A percentile compares a stretch with the other conserved stretches of the same genome.
phyloP scores from a whole-genome alignment of 2,888 invertebrate species.

The Ceraclea dissimilis region DNA sequence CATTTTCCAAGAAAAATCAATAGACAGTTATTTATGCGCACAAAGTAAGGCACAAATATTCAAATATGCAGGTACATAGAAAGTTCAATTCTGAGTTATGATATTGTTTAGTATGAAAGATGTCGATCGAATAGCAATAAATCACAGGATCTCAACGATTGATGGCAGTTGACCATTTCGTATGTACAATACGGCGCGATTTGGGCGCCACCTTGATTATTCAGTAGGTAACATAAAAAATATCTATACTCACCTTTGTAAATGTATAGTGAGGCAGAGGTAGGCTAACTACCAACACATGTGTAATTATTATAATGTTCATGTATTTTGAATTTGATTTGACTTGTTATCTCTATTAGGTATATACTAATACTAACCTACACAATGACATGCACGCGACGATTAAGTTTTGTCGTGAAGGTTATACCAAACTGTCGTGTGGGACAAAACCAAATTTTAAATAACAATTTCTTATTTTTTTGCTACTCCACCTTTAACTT shows the following conservation, averaged over 20 bases:
- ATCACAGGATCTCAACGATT: not conserved
- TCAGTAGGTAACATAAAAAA: not conserved
- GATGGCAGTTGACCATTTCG: not conserved
- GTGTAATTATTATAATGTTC: not conserved
- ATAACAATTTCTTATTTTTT: too few relatives aligned
- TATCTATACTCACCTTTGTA: too few relatives aligned
- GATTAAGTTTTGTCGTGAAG: not conserved
- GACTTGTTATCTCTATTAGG: not conserved
- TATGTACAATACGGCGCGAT: not conserved
- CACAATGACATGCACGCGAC: not conserved
- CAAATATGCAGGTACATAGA: too few relatives aligned
- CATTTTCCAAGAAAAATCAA: too few relatives aligned
- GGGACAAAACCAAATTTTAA: too few relatives aligned
- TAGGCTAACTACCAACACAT: not conserved
- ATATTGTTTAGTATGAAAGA: not conserved
- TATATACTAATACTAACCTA: not conserved
- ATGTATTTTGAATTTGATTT: not conserved
- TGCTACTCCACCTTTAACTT: too few relatives aligned
- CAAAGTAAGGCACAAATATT: too few relatives aligned
- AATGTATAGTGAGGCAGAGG: too few relatives aligned
- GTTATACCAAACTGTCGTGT: not conserved
- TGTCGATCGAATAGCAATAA: not conserved
- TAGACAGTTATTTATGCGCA: too few relatives aligned
- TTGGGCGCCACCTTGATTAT: constrained; percentile 1
- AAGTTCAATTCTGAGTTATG: too few relatives aligned